Evolutionary conservation across 2,797 vertebrate genomes (phyloP), one percentile per base, ranked within the genome.

Genomic region (Chelon labrosus): DNA sequence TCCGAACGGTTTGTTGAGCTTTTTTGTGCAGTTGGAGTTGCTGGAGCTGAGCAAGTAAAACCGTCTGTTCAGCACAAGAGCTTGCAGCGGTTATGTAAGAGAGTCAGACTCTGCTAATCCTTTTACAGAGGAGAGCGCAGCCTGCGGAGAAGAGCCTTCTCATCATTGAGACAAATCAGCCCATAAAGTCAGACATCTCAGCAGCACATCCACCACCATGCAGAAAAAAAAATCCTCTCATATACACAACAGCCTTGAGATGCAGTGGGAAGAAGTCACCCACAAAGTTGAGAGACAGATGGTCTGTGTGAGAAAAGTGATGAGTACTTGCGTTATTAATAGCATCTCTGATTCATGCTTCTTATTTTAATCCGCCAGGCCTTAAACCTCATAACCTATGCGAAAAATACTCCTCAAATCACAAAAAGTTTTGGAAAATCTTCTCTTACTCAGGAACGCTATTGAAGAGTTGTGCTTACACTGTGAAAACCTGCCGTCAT

Each of bases 151-250:
- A 49, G 44, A 11, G 27, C 58, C 75, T 79, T 76, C 63, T 85
- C 82, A 77, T 87, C 77, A 79, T 78, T 64, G 70, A 83, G 85
- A 83, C 77, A 50, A 74, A 85, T 82, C 80, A 70, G 80, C 49
- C 58, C 13, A 57, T 38, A 39, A 73, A 56, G 38, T 27, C 50
- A 70, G 65, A 75, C 57, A 19, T 65, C 65, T 67, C 77, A 70
- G 70, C 65, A 22, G 54, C 58, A 50, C 47, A 69, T 67, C 71
- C 39, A 2, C 20, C 38, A 11, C 16, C 51, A 16, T 4, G 14
- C 22, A 79, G 25, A 77, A 51, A 70, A 35, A 27, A 6, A 35
- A 35, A 76, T 59, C 39, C 70, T 44, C 44, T 42, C 12, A 16
- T 8, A 54, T 16, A 60, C 41, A 61, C 7, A 11, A 25, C 47